Percentiles rank a stretch among this genome's conserved stretches.
phyloP scores from a whole-genome alignment of 2,888 invertebrate species.

The Drosophila bunnanda region DNA sequence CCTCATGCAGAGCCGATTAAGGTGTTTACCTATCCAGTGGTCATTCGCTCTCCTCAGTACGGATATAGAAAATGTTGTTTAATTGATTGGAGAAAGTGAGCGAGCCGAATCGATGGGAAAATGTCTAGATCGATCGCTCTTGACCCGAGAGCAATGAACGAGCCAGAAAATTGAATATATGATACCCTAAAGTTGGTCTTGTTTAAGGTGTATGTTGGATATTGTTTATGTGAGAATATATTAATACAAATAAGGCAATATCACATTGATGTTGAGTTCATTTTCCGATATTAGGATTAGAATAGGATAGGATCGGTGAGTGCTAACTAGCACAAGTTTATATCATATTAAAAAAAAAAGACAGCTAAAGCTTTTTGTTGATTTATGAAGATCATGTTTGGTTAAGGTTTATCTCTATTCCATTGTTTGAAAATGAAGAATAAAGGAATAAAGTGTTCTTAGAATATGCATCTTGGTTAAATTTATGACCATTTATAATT shows the following conservation, averaged over 20 bases:
- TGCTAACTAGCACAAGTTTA: too few species aligned
- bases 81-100: conserved; percentile 78
- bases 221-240: background rate
- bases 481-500: background rate
- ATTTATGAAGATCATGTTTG: background rate
- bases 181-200: conserved; percentile 1
- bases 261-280: background rate
- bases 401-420: background rate
- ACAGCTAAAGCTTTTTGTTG: background rate
- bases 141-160: conserved; percentile 59
- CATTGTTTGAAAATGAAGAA: background rate
- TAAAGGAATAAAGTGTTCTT: too few species aligned
- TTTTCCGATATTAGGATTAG: too few species aligned
- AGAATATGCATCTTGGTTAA: background rate
- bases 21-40: conserved; percentile 46
- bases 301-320: too few species aligned
- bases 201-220: background rate
- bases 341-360: background rate
- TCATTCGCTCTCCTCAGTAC: conserved; percentile 14
- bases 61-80: conserved; percentile 59
- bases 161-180: conserved; percentile 38
- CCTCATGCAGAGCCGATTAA: conserved; percentile 58
- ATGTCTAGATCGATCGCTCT: conserved; percentile 59
- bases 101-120: conserved; percentile 65
- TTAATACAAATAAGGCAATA: background rate